Evolutionary conservation across 2,888 invertebrate genomes (phyloP).

Genomic region (Lithophane leautieri): DNA sequence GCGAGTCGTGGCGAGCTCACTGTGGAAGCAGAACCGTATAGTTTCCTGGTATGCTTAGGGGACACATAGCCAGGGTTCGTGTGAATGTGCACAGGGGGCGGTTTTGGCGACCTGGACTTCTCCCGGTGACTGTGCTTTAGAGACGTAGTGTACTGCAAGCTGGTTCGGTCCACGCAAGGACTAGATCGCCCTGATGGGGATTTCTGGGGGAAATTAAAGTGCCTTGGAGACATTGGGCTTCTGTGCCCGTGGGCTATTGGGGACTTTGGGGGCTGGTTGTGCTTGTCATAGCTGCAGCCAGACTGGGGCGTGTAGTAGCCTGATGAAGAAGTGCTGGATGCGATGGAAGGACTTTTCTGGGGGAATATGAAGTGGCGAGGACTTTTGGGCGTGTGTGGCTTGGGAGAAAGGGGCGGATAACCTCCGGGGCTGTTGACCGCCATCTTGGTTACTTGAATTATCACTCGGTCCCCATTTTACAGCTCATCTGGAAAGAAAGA

Average conservation of each 20-base stretch:
- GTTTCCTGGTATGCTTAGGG: constrained; percentile 85
- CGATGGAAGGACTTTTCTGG: constrained; percentile 88
- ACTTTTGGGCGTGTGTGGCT: constrained; percentile 89
- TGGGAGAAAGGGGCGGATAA: constrained; percentile 90
- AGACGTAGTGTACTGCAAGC: constrained; percentile 84
- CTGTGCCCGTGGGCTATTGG: constrained; percentile 90
- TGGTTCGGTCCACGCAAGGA: constrained; percentile 81
- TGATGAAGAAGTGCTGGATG: constrained; percentile 89
- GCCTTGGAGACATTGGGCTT: constrained; percentile 91
- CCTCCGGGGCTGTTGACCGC: constrained; percentile 91
- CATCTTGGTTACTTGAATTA: constrained; percentile 81
- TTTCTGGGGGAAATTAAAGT: constrained; percentile 90
- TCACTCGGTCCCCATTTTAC: constrained; percentile 74
- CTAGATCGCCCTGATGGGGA: constrained; percentile 86
- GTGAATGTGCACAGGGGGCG: constrained; percentile 90
- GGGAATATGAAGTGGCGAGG: constrained; percentile 90
- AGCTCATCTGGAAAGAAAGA: constrained; percentile 79
- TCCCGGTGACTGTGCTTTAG: constrained; percentile 84
- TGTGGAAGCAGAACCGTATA: constrained; percentile 86
- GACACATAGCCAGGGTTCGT: constrained; percentile 92
- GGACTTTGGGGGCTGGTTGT: constrained; percentile 86
- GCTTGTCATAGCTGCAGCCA: constrained; percentile 87
- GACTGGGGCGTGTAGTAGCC: constrained; percentile 90
- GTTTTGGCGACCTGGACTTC: constrained; percentile 86
- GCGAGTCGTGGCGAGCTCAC: constrained; percentile 83